Evolutionary conservation across 2,888 invertebrate species (phyloP).

Genomic region (Apantesis nais): DNA sequence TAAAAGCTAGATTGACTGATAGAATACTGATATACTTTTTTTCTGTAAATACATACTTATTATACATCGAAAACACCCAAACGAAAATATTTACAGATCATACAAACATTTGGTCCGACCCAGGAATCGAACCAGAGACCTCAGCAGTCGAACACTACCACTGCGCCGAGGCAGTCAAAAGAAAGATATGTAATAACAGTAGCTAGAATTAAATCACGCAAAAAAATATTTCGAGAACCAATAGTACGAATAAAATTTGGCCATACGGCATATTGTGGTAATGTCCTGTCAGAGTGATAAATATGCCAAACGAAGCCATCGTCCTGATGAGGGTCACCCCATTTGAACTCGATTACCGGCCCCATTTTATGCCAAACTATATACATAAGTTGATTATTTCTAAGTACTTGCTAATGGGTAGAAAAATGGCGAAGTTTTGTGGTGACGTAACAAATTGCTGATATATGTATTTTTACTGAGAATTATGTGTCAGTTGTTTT

Average conservation of each 20-base stretch:
- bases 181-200: background rate
- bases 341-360: constrained; percentile 46
- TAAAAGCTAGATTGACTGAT: too few species aligned
- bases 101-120: too few species aligned
- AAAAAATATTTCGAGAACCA: constrained; percentile 19
- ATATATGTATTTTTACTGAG: background rate
- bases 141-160: too few species aligned
- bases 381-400: constrained; percentile 13
- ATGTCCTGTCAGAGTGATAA: constrained; percentile 40
- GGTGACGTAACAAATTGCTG: background rate
- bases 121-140: too few species aligned
- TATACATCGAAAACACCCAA: too few species aligned
- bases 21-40: too few species aligned
- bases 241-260: constrained; percentile 24
- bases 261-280: constrained; percentile 41
- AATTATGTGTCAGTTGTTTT: background rate
- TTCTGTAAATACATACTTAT: too few species aligned
- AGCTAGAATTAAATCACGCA: too few species aligned
- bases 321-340: constrained; percentile 44
- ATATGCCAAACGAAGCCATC: constrained; percentile 41
- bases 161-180: too few species aligned
- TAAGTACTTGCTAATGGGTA: constrained; percentile 6
- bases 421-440: background rate
- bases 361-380: constrained; percentile 33
- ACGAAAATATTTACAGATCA: too few species aligned